Base-by-base conservation (phyloP, 2,113 vertebrate genomes). In the Corvus cornix region DNA sequence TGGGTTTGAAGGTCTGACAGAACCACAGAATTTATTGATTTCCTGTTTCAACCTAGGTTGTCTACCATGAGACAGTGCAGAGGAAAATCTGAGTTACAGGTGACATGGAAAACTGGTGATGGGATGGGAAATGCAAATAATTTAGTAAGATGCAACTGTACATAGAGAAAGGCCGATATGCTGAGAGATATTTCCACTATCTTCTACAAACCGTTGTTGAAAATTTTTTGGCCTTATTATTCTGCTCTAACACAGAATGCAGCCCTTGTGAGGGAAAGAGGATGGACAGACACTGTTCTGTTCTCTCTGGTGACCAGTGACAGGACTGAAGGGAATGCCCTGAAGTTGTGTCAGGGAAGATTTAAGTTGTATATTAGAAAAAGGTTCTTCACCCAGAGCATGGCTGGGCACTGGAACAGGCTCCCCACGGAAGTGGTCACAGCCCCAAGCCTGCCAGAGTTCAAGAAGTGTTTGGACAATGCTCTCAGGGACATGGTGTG, bases 401-500 rank as follows among this genome's bases (percentile, higher is more conserved):
- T 68, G 27, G 2, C 0, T 86, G 37, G 14, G 22, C 22, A 6
- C 27, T 68, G 44, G 43, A 44, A 22, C 31, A 51, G 26, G 3
- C 2, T 33, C 31, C 6, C 33, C 62, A 44, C 22, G 22, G 53
- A 15, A 76, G 6, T 15, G 7, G 7, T 52, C 21, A 27, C 44
- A 68, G 21, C 53, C 7, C 14, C 62, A 67, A 20, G 13, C 26
- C 52, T 68, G 37, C 2, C 20, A 59, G 44, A 77, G 27, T 15
- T 44, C 37, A 26, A 20, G 30, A 58, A 59, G 9, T 1, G 0
- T 52, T 52, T 60, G 37, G 22, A 33, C 21, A 52, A 5, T 37
- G 17, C 17, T 33, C 53, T 52, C 1, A 4, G 37, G 1, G 5
- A 27, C 17, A 12, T 2, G 21, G 11, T 35, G 31, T 51, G 31